Base-by-base conservation (phyloP, 1,140 invertebrate species). In the Rhagoletis zephyria region DNA sequence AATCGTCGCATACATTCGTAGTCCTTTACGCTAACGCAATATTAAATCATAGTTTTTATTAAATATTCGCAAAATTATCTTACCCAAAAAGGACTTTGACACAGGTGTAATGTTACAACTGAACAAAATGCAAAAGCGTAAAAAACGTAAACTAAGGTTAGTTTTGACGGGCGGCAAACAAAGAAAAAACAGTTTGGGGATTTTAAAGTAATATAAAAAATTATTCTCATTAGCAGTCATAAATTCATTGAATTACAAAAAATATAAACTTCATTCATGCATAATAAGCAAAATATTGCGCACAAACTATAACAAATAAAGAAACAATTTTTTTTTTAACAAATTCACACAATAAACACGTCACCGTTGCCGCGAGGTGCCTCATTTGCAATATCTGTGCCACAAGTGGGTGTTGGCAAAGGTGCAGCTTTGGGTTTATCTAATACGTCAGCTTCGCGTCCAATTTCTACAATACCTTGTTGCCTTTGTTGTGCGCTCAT, bases 401-500 rank as follows among this genome's bases (percentile, higher is more conserved):
- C 85, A 12, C 85, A 85, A 30, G 56, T 85, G 14, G 85, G 85
- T 6, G 60, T 85, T 85, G n/a, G 85, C 6, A 63, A 16, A 6
- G 85, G 56, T 85, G 60, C 40, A 19, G 60, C 30, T 85, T 60
- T 85, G 59, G 56, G 85, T 63, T 90, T 91, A 85, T 92, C 89
- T 10, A 92, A 67, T 14, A 92, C 74, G 85, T 92, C 91, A 10
- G 92, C 92, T 86, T 93, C 92, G 30, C 89, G 88, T n/a, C 90
- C 92, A 81, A 93, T 93, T 85, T 93, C 92, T 1, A 93, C 92
- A 65, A 93, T 93, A 40, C 92, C 92, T 70, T 85, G 63, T 19
- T 64, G 63, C 61, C 61, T 51, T 56, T 59, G 14, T 61, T 87
- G 6, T 42, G 45, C 42, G 4, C 14, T 70, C 19, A 48, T 45